Evolutionary conservation across 2,113 vertebrate species (phyloP), one percentile per base, ranked within the genome.

Genomic region (Rissa tridactyla): DNA sequence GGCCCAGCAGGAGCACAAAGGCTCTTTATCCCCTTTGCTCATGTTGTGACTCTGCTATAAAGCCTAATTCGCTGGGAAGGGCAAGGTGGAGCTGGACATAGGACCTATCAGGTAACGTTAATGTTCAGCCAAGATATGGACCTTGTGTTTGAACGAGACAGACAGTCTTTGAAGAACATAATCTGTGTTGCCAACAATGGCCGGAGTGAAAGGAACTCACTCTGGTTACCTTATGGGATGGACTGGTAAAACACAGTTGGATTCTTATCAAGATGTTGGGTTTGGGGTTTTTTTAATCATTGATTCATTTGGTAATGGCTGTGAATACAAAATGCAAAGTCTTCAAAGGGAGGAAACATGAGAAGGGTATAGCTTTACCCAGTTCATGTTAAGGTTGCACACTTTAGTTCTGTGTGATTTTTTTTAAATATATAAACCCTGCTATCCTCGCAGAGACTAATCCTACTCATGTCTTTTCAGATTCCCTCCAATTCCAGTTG

Each of bases 21-120:
- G 78, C 94, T 97, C 96, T 97, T 98, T 98, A 93, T 98, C 96
- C 62, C 40, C 46, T 38, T 52, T 85, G 79, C 88, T 94, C 72
- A 3, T 8, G 60, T 36, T 92, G 92, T 76, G 94, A 76, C 64
- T 94, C 85, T 64, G 81, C 75, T 84, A 26, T 68, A 96, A 94
- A 93, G 94, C 60, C 57, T 91, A 92, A 95, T 87, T 90, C 0
- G 5, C 75, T 36, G 7, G 92, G 95, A 97, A 97, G 97, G 96
- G 86, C 88, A 83, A 91, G 94, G 91, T 92, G 76, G 85, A 96
- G 92, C 93, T 96, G 97, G 96, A 98, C 91, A 93, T 9, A 82
- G 79, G 65, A 82, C 97, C 98, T 98, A 98, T 98, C 98, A 49
- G 93, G 97, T 98, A 91, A 97, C 98, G 11, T 92, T 97, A 98